Base-by-base conservation (phyloP, 2,797 vertebrate species). In the Cheracebus regulus region DNA sequence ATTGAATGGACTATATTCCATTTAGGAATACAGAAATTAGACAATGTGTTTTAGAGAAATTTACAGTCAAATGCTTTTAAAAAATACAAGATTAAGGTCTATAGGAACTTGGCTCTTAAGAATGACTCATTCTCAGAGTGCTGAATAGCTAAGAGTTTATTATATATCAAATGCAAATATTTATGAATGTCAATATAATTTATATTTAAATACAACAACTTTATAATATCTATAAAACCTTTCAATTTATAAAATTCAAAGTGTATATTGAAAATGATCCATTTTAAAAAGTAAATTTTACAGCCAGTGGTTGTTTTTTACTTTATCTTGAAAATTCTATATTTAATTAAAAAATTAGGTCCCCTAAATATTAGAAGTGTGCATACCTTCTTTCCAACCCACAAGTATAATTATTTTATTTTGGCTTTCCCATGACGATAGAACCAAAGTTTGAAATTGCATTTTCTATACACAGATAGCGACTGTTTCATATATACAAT, bases 291-390 rank as follows among this genome's bases (percentile, higher is more conserved):
- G 20, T 84, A 61, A 94, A 64, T 39, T 72, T 78, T 70, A 19
- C 22, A n/a, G 15, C n/a, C 7, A 41, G 20, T 87, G n/a, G 30
- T 86, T 75, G 20, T 13, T 95, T 90, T 90, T 78, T 50, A 83
- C 11, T 82, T 82, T 86, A 75, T 78, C 15, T 91, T 48, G 80
- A 70, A 41, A 22, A 9, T 96, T 30, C n/a, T 75, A 8, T 46
- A 41, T 86, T 95, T 30, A 52, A 87, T 95, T 70, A 9, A 22
- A 36, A 28, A 9, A 61, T 64, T 80, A 3, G 46, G 52, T 13
- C 67, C 50, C 90, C 20, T 96, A 80, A 95, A 72, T 79, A 76
- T 97, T 93, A 95, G 94, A 64, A 87, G 26, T 73, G 50, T 88
- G 4, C 24, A 67, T 73, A 84, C 20, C 30, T 90, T 84, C 15